Conservation (phyloP, 2,888 invertebrate genomes). For the Epinotia brunnichana region DNA sequence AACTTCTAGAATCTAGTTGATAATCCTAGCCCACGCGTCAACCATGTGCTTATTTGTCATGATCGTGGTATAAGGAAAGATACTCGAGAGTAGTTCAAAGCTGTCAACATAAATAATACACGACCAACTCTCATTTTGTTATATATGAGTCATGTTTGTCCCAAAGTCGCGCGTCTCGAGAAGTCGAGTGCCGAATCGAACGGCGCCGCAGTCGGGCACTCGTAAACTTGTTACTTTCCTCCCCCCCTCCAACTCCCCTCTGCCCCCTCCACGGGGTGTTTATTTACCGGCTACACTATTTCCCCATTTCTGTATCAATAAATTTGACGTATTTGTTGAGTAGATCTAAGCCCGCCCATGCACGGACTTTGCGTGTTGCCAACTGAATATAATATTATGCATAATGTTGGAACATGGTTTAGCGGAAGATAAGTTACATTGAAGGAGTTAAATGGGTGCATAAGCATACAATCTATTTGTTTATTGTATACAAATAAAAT, state of each 20-base stretch:
- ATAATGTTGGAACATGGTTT: background rate
- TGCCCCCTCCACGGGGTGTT: conserved; percentile 11
- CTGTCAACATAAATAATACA: background rate
- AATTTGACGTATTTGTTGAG: conserved; percentile 35
- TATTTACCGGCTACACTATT: conserved; percentile 38
- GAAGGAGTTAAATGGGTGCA: too few relatives aligned
- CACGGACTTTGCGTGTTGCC: background rate
- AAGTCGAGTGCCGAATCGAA: background rate
- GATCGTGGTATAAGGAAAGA: too few relatives aligned
- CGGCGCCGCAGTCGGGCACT: background rate
- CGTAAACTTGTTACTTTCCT: conserved; percentile 27
- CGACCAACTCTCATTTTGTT: background rate
- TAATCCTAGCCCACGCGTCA: too few relatives aligned
- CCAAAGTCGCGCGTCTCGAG: background rate
- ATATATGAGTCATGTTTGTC: background rate
- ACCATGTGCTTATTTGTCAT: too few relatives aligned
- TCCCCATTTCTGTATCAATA: conserved; percentile 39
- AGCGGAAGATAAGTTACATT: too few relatives aligned
- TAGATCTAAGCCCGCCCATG: conserved; percentile 12
- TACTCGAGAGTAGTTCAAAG: background rate
- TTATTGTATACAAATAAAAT: too few relatives aligned
- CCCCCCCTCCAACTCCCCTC: background rate
- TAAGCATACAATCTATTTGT: too few relatives aligned
- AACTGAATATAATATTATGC: background rate
- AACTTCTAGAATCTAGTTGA: too few relatives aligned